Evolutionary conservation across 2,113 vertebrate genomes (phyloP), one percentile per base, ranked within the genome.

Genomic region (Oncorhynchus clarkii): DNA sequence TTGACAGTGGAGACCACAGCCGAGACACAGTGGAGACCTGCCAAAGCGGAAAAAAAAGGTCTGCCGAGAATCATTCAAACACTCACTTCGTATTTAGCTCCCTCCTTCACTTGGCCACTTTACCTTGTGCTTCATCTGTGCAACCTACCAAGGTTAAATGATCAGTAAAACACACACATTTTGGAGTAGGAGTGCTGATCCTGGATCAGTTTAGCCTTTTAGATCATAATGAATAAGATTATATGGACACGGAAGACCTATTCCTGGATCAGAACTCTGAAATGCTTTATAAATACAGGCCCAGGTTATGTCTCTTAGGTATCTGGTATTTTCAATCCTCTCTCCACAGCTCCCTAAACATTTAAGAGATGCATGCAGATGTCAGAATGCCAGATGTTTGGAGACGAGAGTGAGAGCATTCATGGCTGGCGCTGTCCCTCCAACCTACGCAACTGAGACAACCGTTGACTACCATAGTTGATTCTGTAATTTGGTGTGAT

Each of bases 391-490:
- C n/a, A 3, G 24, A 31, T 71, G 24, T 24, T 71, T 18, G n/a
- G 22, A 14, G 9, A 6, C 20, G n/a, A 18, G 22, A 45, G 39
- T 45, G 39, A 11, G 39, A 45, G 16, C 45, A 51, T 71, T 11
- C 8, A 64, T 65, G 31, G 11, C 34, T 7, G 3, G 0, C 88
- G 84, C 82, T 89, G 89, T 84, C 77, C 49, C 79, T 77, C 78
- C 1, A 24, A 89, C 82, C 85, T 81, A 77, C 89, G 89, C 81
- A 90, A 90, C 82, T 69, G 69, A 88, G 48, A 26, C 2, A 45
- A 45, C 39, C 39, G 8, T 45, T 11, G 39, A 45, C 39, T 45
- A 45, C 39, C 39, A 45, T 45, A 45, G 8, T 9, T 45, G 39
- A 45, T 45, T 45, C 39, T 11, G 0, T 2, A 11, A 45, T 45